phyloP scores from a whole-genome alignment of 2,888 invertebrate species.

The Apamea monoglypha region DNA sequence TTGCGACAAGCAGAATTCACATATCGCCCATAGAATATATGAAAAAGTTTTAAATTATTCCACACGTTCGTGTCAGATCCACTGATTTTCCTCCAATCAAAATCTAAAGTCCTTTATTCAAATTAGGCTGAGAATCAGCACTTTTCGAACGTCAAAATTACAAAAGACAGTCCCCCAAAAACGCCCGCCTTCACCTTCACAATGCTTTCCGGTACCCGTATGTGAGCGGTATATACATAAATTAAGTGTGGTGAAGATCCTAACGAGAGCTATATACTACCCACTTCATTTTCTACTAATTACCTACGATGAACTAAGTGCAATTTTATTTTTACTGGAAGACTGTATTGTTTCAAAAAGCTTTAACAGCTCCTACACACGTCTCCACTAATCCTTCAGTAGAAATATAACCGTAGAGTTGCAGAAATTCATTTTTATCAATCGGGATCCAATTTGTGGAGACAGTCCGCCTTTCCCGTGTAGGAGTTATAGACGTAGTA shows the following conservation, averaged over 20 bases:
- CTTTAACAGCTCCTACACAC: neutral
- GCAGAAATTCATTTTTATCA: conserved; percentile 43
- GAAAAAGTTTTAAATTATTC: neutral
- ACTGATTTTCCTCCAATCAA: neutral
- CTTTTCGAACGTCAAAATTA: no score
- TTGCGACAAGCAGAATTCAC: no score
- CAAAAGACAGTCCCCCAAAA: no score
- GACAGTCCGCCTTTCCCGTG: conserved; percentile 31
- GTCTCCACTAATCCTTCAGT: conserved; percentile 7
- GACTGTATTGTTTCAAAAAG: conserved; percentile 2
- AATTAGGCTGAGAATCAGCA: no score
- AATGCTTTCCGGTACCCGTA: neutral
- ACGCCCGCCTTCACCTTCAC: no score
- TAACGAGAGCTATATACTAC: neutral
- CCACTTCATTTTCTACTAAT: neutral
- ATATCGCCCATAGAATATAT: neutral
- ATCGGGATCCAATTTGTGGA: conserved; percentile 39
- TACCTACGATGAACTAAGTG: neutral
- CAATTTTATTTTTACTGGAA: neutral
- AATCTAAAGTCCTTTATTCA: no score
- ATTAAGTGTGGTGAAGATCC: neutral
- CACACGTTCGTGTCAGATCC: no score
- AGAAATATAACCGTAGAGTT: conserved; percentile 4
- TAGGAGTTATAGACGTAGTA: conserved; percentile 6
- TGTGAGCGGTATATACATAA: neutral